Base-by-base conservation (phyloP, 92 coral and sea anemone species). In the Virgularia gustaviana region DNA sequence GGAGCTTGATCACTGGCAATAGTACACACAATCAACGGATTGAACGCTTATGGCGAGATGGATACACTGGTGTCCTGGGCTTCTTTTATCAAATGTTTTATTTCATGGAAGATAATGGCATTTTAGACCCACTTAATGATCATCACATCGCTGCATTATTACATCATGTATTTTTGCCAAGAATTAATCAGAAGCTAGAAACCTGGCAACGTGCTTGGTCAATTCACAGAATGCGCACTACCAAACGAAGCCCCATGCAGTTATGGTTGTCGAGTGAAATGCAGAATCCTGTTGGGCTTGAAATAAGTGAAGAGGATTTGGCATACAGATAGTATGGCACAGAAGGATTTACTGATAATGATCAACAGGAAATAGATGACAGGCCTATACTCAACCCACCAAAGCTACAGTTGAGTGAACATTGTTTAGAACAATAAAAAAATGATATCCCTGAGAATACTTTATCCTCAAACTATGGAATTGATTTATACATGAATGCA, bases 41-140 rank as follows among this genome's bases (percentile, higher is more conserved):
- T 28, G 88, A 87, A 63, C 55, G 91, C 34, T 61, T 87, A 58
- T 88, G 95, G 89, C 31, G 85, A 23, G 95, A 88, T 78, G 87
- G 85, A 13, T 88, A 64, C 72, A 81, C 77, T 22, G 89, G 85
- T 72, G 95, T 85, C 39, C 70, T 85, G 73, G 53, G 73, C 33
- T 76, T 81, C 60, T 83, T 75, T 60, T 79, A 83, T 67, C 55
- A 81, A 49, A 78, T 85, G 36, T 88, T 85, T 78, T 86, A 87
- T 79, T 84, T 84, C 73, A 70, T 80, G 84, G 92, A 87, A 58
- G 92, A 87, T 78, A 49, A 72, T 54, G 82, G 83, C 37, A 49
- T 84, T 56, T 79, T 87, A 60, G 88, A 87, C 75, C 86, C 88
- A 33, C 63, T 80, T 9, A 65, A 81, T 57, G 75, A 65, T 41